phyloP scores from a whole-genome alignment of 2,113 vertebrate genomes.

The Indicator indicator region DNA sequence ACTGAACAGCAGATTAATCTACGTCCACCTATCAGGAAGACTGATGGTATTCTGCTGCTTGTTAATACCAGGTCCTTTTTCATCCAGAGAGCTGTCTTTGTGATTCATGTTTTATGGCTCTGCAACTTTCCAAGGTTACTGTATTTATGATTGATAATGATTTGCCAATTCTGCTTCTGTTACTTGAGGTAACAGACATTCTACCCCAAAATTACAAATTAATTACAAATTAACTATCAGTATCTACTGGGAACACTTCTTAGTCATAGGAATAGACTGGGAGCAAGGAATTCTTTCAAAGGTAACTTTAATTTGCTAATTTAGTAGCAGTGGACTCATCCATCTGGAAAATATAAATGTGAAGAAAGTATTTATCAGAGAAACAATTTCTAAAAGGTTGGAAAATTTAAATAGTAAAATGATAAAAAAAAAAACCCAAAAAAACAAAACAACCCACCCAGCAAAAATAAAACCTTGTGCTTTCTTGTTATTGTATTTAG shows the following conservation, averaged over 20 bases:
- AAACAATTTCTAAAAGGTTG: not conserved
- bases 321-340: not conserved
- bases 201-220: not conserved
- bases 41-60: not conserved
- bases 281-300: not conserved
- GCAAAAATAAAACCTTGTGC: not conserved
- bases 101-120: slow-evolving; percentile 34
- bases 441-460: not conserved
- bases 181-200: not conserved
- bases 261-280: not conserved
- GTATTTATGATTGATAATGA: slow-evolving; percentile 34
- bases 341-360: not conserved
- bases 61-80: slow-evolving; percentile 35
- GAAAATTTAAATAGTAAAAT: not conserved
- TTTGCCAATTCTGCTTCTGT: slow-evolving; percentile 34
- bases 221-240: not conserved
- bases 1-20: slow-evolving; percentile 62
- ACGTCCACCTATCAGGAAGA: slow-evolving; percentile 53
- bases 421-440: not conserved
- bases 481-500: not conserved
- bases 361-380: not conserved
- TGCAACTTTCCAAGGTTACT: slow-evolving; percentile 63
- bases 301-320: not conserved
- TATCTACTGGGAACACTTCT: not conserved
- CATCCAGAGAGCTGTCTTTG: slow-evolving; percentile 34